Evolutionary conservation across 2,113 vertebrate species (phyloP), one percentile per base, ranked within the genome.

Genomic region (Callionymus lyra): DNA sequence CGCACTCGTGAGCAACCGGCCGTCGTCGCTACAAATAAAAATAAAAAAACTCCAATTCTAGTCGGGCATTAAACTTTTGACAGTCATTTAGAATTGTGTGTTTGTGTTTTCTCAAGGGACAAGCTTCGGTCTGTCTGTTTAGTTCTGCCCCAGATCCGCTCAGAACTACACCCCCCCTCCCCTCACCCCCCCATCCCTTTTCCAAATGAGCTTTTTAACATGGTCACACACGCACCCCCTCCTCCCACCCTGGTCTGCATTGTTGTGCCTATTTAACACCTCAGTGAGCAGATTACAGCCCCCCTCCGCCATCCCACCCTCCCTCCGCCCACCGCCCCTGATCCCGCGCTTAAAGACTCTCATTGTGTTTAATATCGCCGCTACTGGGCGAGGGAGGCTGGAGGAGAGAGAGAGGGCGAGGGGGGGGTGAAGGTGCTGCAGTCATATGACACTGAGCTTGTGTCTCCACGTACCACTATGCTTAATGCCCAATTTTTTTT

Each of bases 201-300:
- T n/a, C 58, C 56, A 76, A 76, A 76, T 76, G 58, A 74, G 72
- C 73, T 67, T 73, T 79, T 81, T 77, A 79, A 65, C 80, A 67
- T 53, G 43, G 49, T 44, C 68, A 45, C 59, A 18, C 46, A 37
- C 65, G 31, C 54, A 41, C 53, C 11, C 49, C 38, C 55, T 56
- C 53, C 51, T 47, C 72, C 68, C 50, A 63, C 63, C 49, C 56
- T 65, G 60, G 70, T 54, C 52, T 69, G 63, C 74, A 82, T 82
- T 82, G 73, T 82, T 79, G 76, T 81, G 76, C 70, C 68, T 77
- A 81, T 82, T 82, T 81, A 82, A 82, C 77, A 82, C 80, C 68
- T 81, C 77, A 76, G 68, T 82, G 76, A 82, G 68, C 80, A 82
- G 77, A 79, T 80, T 81, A 76, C 63, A 59, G 21, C 72, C 53